Percentiles rank a stretch among this genome's conserved stretches.
Conservation (phyloP, 2,113 vertebrate species). For the Lanius collurio region DNA sequence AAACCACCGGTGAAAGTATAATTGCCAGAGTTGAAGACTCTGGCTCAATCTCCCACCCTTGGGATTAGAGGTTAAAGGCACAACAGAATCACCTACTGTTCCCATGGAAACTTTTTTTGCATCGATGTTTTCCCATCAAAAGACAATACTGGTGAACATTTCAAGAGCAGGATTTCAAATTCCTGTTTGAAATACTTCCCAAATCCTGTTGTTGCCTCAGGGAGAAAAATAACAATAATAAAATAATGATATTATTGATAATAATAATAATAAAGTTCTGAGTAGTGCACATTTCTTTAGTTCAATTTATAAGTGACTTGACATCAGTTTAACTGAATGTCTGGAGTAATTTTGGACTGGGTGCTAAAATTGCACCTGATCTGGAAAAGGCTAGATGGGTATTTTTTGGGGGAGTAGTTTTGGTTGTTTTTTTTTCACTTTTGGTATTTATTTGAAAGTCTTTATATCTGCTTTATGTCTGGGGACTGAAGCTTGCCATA, state of each 20-base stretch:
- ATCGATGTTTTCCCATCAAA: constrained; percentile 2
- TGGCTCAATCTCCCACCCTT: not conserved
- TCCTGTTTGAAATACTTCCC: not conserved
- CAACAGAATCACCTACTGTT: not conserved
- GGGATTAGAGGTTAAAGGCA: not conserved
- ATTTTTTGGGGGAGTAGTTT: not conserved
- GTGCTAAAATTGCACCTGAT: not conserved
- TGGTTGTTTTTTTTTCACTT: not conserved
- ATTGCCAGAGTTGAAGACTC: not conserved
- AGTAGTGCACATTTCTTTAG: not conserved
- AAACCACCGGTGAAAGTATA: not conserved
- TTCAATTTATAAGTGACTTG: not conserved
- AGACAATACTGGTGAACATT: not conserved
- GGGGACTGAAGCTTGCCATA: not conserved
- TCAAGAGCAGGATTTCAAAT: constrained; percentile 2
- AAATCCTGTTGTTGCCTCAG: not conserved
- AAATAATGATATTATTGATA: not conserved
- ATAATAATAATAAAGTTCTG: not conserved
- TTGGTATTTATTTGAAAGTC: not conserved
- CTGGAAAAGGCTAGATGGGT: not conserved
- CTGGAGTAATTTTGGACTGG: not conserved
- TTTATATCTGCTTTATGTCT: not conserved
- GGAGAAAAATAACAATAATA: not conserved
- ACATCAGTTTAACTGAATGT: not conserved
- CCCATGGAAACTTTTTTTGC: constrained; percentile 52